A percentile compares a stretch with the other conserved stretches of the same genome.
Conservation (phyloP, 2,113 vertebrate genomes). For the Daboia siamensis region DNA sequence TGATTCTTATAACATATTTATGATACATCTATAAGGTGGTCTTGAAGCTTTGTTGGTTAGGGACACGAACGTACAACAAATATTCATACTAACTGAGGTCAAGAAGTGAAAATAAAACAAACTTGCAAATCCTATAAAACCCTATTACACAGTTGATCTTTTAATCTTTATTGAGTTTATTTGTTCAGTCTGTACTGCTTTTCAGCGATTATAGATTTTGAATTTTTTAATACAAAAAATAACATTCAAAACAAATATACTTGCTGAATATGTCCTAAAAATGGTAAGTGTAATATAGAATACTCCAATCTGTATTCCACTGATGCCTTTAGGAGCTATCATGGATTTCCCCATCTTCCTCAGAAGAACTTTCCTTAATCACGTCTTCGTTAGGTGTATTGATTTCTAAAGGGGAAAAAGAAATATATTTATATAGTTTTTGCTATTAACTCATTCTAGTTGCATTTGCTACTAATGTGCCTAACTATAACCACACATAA, state of each 20-base stretch:
- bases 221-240: background rate
- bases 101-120: background rate
- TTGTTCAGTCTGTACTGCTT: background rate
- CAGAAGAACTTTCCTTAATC: conserved; percentile 52
- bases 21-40: background rate
- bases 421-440: conserved; percentile 16
- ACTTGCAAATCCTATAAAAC: background rate
- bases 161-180: background rate
- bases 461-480: background rate
- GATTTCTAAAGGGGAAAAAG: conserved; percentile 59
- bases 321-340: conserved; percentile 45
- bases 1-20: background rate
- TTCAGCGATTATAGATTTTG: background rate
- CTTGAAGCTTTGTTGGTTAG: background rate
- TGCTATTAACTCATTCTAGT: background rate
- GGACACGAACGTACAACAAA: background rate
- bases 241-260: conserved; percentile 8
- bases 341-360: conserved; percentile 65
- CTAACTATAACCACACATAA: background rate
- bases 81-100: conserved; percentile 18
- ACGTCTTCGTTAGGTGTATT: conserved; percentile 55
- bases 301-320: conserved; percentile 12
- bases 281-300: conserved; percentile 13
- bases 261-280: background rate
- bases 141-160: background rate